These are phyloP conservation scores for Ennomos fuscantarius DNA, from an alignment of 2,888 invertebrate genomes.

Conservation along the genomic window DNA sequence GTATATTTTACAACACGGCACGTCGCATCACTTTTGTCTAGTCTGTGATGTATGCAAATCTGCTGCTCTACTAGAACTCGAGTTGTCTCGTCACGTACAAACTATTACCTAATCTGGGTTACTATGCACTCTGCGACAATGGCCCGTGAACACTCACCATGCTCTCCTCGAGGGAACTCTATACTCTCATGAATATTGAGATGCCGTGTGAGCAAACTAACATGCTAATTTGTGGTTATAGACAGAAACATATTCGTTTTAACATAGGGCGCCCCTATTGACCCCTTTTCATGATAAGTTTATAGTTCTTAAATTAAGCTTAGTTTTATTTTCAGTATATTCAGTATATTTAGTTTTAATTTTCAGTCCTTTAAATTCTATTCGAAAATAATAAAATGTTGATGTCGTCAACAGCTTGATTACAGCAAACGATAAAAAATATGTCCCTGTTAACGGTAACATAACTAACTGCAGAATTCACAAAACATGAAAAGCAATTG, in stretches of 20 bases:
- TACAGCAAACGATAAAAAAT: constrained; percentile 2
- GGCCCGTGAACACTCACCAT: constrained; percentile 18
- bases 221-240: constrained; percentile 25
- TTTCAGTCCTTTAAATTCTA: neutral
- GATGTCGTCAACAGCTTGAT: neutral
- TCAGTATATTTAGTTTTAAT: neutral
- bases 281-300: too few relatives aligned
- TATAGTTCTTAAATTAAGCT: too few relatives aligned
- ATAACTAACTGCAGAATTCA: constrained; percentile 31
- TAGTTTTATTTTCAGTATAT: neutral
- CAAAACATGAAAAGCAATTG: constrained; percentile 18
- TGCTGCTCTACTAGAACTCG: constrained; percentile 43
- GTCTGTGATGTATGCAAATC: constrained; percentile 55
- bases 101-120: constrained; percentile 27
- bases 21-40: constrained; percentile 29
- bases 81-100: constrained; percentile 31
- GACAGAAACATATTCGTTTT: constrained; percentile 2
- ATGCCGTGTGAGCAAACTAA: constrained; percentile 27
- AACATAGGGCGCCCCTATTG: too few relatives aligned
- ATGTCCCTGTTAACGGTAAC: constrained; percentile 21
- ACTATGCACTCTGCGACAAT: constrained; percentile 25
- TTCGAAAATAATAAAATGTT: neutral
- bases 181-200: constrained; percentile 27
- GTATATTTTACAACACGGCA: neutral
- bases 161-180: constrained; percentile 18